Conservation (phyloP, 2,888 invertebrate species). For the Caenorhabditis sp. region DNA sequence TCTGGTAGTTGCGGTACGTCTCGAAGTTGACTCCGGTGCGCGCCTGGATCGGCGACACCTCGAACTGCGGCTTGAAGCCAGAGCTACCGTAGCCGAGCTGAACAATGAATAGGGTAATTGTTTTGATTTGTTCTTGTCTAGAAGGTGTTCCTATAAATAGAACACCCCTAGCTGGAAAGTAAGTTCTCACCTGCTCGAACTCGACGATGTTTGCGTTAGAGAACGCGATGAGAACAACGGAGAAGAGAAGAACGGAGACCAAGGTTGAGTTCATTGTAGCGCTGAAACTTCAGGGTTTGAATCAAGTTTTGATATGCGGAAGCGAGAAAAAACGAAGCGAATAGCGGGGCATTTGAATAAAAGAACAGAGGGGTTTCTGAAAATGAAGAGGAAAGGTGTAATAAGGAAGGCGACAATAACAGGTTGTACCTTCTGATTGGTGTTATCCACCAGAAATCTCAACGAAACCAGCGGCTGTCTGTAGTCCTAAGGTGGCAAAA, state of each 20-base stretch:
- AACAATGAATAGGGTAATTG: not conserved
- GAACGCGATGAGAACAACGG: not conserved
- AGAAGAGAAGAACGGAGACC: conserved; percentile 38
- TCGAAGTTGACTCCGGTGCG: conserved; percentile 52
- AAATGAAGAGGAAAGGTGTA: not conserved
- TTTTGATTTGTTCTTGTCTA: not conserved
- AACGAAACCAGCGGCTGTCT: conserved; percentile 3
- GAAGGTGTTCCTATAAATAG: not conserved
- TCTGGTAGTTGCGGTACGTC: conserved; percentile 52
- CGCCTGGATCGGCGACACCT: conserved; percentile 40
- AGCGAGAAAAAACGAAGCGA: conserved; percentile 3
- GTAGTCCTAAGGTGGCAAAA: conserved; percentile 21
- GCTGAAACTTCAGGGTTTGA: not conserved
- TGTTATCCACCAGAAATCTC: conserved; percentile 12
- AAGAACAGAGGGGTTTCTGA: not conserved
- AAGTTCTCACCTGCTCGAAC: conserved; percentile 49
- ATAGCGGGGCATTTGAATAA: not conserved
- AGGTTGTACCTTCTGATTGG: conserved; percentile 23
- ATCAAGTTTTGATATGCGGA: not conserved
- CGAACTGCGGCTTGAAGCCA: conserved; percentile 56
- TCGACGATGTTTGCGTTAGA: conserved; percentile 44
- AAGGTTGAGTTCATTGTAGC: conserved; percentile 56
- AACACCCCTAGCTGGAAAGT: not conserved
- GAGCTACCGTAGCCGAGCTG: conserved; percentile 51
- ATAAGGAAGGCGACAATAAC: conserved; percentile 15